Evolutionary conservation across 1,140 invertebrate genomes (phyloP), one percentile per base, ranked within the genome.

Genomic region (Stegodyphus dumicola): DNA sequence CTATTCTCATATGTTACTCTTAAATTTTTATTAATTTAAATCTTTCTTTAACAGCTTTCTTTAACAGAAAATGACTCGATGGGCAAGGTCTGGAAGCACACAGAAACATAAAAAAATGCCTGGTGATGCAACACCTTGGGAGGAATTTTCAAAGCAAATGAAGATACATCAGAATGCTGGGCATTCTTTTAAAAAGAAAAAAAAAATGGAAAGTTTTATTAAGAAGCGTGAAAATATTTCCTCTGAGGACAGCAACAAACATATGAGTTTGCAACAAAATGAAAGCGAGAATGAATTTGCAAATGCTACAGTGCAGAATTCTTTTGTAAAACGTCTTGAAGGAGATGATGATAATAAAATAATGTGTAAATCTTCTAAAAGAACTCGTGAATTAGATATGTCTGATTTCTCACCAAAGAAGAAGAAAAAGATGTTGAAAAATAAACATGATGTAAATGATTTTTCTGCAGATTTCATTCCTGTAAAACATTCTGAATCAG

Each of bases 31-130:
- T 1, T 33, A 33, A 33, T 33, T 33, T 33, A 33, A 33, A 3
- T 33, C 33, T 33, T 33, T 33, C 33, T 33, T 33, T 33, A 33
- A 33, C 33, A 33, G 33, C 33, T 60, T 60, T n/a, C n/a, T n/a
- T n/a, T n/a, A n/a, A n/a, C n/a, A 60, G 56, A 15, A 60, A 76
- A 87, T 87, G 87, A 87, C 87, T 15, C 85, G 87, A 9, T 83
- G 51, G 48, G 78, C 74, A 5, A 77, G 86, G 83, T 13, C 53
- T 52, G 69, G 77, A 15, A 74, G 17, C 64, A 60, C 56, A 10
- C 78, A 87, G 69, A 76, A 75, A n/a, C 78, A 86, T 52, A 48
- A 51, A 11, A 77, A 69, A 70, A 9, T 48, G 13, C 87, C 87
- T 17, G 85, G 65, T 67, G 86, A 87, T 70, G 53, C 87, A 4